phyloP scores from a whole-genome alignment of 2,113 vertebrate genomes.

The Malaclemys terrapin region DNA sequence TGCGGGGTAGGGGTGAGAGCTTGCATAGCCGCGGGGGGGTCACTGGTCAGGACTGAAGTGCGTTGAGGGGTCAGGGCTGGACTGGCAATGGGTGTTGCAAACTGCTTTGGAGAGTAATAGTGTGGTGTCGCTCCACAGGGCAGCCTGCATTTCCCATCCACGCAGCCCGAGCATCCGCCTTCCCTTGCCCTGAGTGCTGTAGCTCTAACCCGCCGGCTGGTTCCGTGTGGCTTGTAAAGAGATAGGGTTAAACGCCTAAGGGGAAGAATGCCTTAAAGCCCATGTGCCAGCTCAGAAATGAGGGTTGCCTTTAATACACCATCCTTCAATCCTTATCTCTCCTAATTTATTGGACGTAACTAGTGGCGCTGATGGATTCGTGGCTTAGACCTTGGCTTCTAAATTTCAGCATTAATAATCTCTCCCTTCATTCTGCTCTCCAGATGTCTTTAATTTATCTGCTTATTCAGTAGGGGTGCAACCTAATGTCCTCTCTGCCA shows the following conservation, averaged over 20 bases:
- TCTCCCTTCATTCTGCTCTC: conserved; percentile 74
- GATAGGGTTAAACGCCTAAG: conserved; percentile 41
- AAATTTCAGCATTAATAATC: conserved; percentile 88
- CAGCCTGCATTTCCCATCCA: neutral
- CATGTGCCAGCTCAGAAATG: conserved; percentile 60
- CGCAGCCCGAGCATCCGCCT: neutral
- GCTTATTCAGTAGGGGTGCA: conserved; percentile 72
- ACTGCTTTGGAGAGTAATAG: neutral
- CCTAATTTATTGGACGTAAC: conserved; percentile 84
- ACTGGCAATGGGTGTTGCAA: neutral
- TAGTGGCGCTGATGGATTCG: conserved; percentile 82
- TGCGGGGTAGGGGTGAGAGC: neutral
- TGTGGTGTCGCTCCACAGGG: neutral
- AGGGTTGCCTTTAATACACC: conserved; percentile 81
- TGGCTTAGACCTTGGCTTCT: conserved; percentile 87
- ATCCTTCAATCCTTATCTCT: conserved; percentile 87
- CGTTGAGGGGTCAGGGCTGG: neutral
- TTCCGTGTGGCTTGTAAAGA: neutral
- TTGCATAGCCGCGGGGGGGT: neutral
- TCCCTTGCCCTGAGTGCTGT: neutral
- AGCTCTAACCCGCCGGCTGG: neutral
- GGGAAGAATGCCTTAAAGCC: neutral
- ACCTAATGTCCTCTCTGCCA: conserved; percentile 73
- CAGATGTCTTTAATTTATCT: conserved; percentile 82
- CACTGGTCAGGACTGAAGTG: neutral